Evolutionary conservation across 2,797 vertebrate genomes (phyloP), one percentile per base, ranked within the genome.

Genomic region (Trematomus bernacchii): DNA sequence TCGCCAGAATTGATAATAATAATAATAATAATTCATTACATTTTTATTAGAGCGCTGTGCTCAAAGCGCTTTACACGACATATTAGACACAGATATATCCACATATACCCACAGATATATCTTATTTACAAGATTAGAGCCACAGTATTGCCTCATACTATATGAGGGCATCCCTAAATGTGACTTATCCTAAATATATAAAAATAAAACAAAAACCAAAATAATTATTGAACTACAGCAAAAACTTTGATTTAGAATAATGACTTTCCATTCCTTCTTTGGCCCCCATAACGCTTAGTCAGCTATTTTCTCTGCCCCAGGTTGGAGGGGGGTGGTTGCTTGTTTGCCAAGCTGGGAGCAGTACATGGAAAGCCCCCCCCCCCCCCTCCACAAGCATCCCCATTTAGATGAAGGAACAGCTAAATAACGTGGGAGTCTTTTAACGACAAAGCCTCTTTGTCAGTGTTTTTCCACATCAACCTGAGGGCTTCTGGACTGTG

Each of bases 401-500:
- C 33, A 7, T 37, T 37, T 37, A 2, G 47, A 84, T 51, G 52
- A 70, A 60, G 59, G n/a, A 75, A n/a, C 4, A 68, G 57, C 44
- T 15, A 13, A 44, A 68, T 40, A 80, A 50, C 58, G 3, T 0
- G 40, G 46, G 37, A 76, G 33, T 9, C 55, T 72, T 63, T 61
- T 52, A n/a, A 18, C 46, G 53, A 85, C 71, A 75, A 61, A 85
- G 83, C 58, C 23, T 48, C 70, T 77, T 82, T 81, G 86, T 85
- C 77, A 54, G 55, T 83, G 76, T 85, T 89, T 84, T 81, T n/a
- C n/a, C 60, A 70, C 66, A 57, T 66, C 37, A 79, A 71, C 75
- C 58, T 69, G 48, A 58, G 73, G 69, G 66, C 76, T 44, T 52
- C 55, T 30, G 47, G 30, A 30, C 62, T n/a, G n/a, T n/a, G n/a